Evolutionary conservation across 2,888 invertebrate species (phyloP).

Genomic region (Lasioglossum villosulum): DNA sequence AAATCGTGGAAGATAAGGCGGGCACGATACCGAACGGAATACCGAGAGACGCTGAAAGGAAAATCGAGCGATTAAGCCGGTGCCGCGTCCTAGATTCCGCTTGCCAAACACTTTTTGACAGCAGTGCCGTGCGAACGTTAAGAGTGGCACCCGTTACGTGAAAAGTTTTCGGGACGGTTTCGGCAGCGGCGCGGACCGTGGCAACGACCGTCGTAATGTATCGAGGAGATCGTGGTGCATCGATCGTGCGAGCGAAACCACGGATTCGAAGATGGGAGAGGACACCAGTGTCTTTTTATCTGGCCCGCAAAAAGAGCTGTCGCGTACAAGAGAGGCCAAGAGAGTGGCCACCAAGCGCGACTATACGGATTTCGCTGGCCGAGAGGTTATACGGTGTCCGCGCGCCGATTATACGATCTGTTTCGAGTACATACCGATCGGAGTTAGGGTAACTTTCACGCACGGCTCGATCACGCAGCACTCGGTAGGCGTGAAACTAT

Average conservation of each 20-base stretch:
- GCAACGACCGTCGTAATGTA: conserved; percentile 17
- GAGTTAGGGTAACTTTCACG: conserved; percentile 72
- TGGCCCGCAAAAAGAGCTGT: conserved; percentile 24
- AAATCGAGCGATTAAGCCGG: conserved; percentile 63
- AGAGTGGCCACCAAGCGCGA: conserved; percentile 24
- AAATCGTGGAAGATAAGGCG: conserved; percentile 17
- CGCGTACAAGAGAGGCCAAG: conserved; percentile 32
- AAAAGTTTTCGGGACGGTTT: neutral
- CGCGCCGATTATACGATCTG: conserved; percentile 24
- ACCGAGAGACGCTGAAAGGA: conserved; percentile 30
- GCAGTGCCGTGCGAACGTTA: conserved; percentile 51
- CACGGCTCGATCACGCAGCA: conserved; percentile 76
- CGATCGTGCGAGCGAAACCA: conserved; percentile 41
- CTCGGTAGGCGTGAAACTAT: conserved; percentile 79
- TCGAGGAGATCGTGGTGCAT: conserved; percentile 28
- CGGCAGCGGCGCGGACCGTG: neutral
- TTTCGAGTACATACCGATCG: conserved; percentile 78
- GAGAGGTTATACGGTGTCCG: conserved; percentile 38
- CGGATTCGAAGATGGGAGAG: conserved; percentile 40
- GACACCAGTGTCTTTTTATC: conserved; percentile 36
- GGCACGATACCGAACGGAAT: conserved; percentile 2
- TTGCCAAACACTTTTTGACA: conserved; percentile 65
- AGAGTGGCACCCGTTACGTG: conserved; percentile 28
- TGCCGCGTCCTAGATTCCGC: conserved; percentile 58
- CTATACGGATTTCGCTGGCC: conserved; percentile 24